Conservation (phyloP, 2,888 invertebrate genomes). For the Chromoteleia sp. region DNA sequence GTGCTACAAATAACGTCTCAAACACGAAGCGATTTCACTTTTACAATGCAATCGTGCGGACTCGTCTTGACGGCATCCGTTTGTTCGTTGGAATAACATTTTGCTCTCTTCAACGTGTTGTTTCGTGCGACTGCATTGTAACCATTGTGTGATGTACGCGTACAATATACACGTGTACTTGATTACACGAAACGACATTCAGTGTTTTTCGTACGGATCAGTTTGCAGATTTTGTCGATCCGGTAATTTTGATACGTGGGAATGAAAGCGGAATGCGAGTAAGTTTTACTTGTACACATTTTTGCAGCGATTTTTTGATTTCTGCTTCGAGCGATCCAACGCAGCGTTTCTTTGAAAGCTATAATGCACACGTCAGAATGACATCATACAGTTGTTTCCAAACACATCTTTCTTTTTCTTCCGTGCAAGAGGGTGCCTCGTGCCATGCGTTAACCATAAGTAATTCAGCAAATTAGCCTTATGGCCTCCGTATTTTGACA, state of each 20-base stretch:
- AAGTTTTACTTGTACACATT: too few species aligned
- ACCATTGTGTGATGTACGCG: conserved; percentile 38
- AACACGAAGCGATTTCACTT: conserved; percentile 83
- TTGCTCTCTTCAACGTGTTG: conserved; percentile 67
- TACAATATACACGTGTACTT: conserved; percentile 60
- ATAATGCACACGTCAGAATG: conserved; percentile 20
- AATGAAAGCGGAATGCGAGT: too few species aligned
- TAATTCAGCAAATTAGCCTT: conserved; percentile 83
- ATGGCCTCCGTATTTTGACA: conserved; percentile 83
- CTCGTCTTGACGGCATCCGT: conserved; percentile 73
- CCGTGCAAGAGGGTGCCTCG: conserved; percentile 68
- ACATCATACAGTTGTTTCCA: conserved; percentile 26
- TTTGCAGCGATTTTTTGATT: too few species aligned
- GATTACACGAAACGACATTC: conserved; percentile 54
- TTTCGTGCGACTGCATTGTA: conserved; percentile 54
- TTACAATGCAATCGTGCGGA: conserved; percentile 78
- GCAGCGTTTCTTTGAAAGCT: neutral
- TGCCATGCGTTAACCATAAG: conserved; percentile 69
- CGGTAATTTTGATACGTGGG: conserved; percentile 28
- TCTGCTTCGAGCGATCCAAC: neutral
- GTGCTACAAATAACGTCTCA: conserved; percentile 84
- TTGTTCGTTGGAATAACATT: conserved; percentile 64
- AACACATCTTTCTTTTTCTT: conserved; percentile 49
- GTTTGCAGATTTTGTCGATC: conserved; percentile 11
- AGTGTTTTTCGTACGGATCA: conserved; percentile 48